phyloP scores from a whole-genome alignment of 35 echinoderm and acorn worm genomes.

The Amphiura filiformis region DNA sequence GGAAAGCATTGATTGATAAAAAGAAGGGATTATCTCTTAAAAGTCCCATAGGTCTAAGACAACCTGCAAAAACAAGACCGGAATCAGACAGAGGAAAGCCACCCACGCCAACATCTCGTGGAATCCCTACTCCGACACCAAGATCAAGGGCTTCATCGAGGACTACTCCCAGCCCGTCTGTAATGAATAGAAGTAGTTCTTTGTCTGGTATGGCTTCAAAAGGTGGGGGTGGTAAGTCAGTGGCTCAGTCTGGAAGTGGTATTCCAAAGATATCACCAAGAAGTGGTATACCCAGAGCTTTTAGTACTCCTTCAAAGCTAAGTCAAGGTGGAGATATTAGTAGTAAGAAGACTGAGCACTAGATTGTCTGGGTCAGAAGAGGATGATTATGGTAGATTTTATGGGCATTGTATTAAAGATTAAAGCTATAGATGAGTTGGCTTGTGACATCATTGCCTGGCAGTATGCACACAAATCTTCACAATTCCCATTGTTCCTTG shows the following conservation, averaged over 20 bases:
- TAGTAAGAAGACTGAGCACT: too few relatives aligned
- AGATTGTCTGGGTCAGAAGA: too few relatives aligned
- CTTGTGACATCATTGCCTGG: too few relatives aligned
- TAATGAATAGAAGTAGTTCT: neutral
- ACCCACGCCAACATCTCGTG: neutral
- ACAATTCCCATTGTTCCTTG: too few relatives aligned
- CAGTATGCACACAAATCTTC: too few relatives aligned
- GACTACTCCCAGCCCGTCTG: neutral
- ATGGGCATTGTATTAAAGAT: too few relatives aligned
- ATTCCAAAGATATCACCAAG: neutral
- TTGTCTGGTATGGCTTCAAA: neutral
- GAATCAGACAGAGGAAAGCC: neutral
- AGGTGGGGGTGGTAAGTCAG: neutral
- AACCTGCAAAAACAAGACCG: neutral
- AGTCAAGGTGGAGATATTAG: neutral
- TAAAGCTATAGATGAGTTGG: too few relatives aligned
- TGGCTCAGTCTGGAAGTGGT: neutral
- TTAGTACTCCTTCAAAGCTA: neutral
- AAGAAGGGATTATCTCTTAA: neutral
- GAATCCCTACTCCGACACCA: neutral
- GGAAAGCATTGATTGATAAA: too few relatives aligned
- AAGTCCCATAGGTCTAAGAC: neutral
- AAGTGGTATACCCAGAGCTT: neutral
- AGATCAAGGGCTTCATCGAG: neutral
- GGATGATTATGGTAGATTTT: too few relatives aligned